Evolutionary conservation across 2,113 vertebrate species (phyloP).

Genomic region (Antigone vipio): DNA sequence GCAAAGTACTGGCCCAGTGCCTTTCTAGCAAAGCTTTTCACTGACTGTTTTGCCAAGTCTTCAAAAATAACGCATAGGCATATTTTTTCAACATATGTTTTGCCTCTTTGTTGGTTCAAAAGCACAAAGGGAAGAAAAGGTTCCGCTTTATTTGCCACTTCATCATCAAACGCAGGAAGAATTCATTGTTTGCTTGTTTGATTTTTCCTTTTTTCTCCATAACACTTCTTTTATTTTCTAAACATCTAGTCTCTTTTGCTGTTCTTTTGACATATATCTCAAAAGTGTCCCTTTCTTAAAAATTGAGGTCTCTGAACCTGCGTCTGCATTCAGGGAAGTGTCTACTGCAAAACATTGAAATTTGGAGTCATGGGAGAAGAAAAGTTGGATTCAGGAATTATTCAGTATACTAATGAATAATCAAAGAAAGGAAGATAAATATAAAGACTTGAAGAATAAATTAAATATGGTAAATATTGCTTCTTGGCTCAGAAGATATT

Average conservation of each 20-base stretch:
- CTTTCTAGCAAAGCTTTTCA: constrained; percentile 42
- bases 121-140: constrained; percentile 26
- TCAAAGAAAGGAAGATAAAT: background rate
- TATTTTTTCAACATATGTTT: constrained; percentile 57
- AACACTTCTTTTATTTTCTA: background rate
- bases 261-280: background rate
- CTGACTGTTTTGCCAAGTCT: constrained; percentile 50
- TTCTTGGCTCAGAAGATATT: background rate
- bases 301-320: background rate
- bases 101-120: constrained; percentile 33
- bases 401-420: background rate
- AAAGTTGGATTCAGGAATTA: background rate
- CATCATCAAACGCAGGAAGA: background rate
- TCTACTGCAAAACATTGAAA: background rate
- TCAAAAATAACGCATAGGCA: constrained; percentile 46
- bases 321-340: background rate
- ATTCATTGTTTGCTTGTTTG: background rate
- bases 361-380: background rate
- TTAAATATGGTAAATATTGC: background rate
- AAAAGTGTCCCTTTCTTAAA: background rate
- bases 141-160: background rate
- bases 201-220: background rate
- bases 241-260: background rate
- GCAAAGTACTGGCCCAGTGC: constrained; percentile 34
- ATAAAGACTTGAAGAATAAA: background rate